A percentile compares a stretch with the other conserved stretches of the same genome.
Evolutionary conservation across 2,888 invertebrate genomes (phyloP).

Genomic region (Archips crataeganus): DNA sequence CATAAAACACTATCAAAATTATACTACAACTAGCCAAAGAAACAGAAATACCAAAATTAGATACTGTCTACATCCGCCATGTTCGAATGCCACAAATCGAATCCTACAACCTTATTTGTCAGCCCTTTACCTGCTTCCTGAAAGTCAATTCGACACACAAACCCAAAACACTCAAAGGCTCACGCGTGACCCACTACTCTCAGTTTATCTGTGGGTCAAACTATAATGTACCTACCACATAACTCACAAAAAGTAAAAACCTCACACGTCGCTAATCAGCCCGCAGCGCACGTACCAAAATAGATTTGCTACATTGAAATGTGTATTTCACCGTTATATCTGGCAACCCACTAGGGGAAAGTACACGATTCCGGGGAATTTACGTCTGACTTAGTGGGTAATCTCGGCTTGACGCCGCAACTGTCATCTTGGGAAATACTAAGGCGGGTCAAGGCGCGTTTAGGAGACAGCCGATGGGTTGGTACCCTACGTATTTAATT

Average conservation of each 20-base stretch:
- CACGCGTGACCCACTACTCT: no score
- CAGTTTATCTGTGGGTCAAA: no score
- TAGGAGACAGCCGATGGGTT: background rate
- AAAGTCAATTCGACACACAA: no score
- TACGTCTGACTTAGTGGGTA: slow-evolving; percentile 43
- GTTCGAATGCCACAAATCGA: no score
- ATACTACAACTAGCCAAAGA: no score
- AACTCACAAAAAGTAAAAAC: background rate
- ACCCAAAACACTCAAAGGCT: no score
- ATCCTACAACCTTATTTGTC: no score
- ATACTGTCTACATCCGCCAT: no score
- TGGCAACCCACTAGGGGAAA: slow-evolving; percentile 40
- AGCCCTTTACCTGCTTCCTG: no score
- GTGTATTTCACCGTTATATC: slow-evolving; percentile 37
- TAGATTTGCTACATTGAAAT: slow-evolving; percentile 43
- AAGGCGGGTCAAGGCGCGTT: slow-evolving; percentile 4
- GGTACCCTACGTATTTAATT: background rate
- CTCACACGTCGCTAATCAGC: slow-evolving; percentile 25
- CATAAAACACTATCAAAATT: no score
- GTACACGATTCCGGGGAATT: slow-evolving; percentile 39
- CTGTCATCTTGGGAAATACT: slow-evolving; percentile 40
- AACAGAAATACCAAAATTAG: no score
- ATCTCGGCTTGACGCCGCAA: slow-evolving; percentile 40
- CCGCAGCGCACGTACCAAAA: slow-evolving; percentile 26
- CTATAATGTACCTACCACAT: background rate